Conservation (phyloP, 64 coral and sea anemone genomes). For the Montipora foliosa region DNA sequence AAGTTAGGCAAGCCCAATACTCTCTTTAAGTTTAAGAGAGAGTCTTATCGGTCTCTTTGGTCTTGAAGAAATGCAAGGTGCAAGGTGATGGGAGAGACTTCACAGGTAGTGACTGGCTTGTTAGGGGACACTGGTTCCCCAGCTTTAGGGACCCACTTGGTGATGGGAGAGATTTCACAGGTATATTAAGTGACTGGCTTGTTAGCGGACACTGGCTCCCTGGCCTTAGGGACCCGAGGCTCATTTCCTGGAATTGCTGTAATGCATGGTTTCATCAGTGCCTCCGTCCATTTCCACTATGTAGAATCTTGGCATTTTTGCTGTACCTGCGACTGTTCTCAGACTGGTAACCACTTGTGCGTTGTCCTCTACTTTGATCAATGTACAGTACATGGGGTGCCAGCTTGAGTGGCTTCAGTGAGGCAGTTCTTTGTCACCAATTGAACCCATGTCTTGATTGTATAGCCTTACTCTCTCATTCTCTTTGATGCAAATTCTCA, state of each 20-base stretch:
- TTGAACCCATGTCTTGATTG: slow-evolving; percentile 13
- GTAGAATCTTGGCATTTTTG: slow-evolving; percentile 55
- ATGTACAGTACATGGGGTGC: neutral
- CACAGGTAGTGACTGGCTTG: too few species aligned
- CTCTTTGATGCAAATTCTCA: neutral
- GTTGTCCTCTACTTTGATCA: neutral
- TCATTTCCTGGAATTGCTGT: slow-evolving; percentile 1
- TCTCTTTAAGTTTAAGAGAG: neutral
- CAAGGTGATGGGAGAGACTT: neutral
- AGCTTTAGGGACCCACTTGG: neutral
- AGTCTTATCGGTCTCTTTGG: neutral
- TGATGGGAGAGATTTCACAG: neutral
- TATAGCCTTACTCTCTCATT: neutral
- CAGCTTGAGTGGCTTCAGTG: slow-evolving; percentile 19
- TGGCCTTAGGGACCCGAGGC: neutral
- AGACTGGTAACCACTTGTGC: neutral
- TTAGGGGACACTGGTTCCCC: too few species aligned
- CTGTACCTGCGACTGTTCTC: slow-evolving; percentile 23
- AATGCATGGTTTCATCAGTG: slow-evolving; percentile 29
- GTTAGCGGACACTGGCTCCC: too few species aligned
- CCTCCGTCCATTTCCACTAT: slow-evolving; percentile 23
- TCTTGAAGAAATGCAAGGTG: neutral
- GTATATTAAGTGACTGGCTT: too few species aligned
- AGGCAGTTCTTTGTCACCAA: neutral
- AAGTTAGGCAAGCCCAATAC: too few species aligned